Evolutionary conservation across 2,888 invertebrate species (phyloP).

Genomic region (Yponomeuta cagnagella): DNA sequence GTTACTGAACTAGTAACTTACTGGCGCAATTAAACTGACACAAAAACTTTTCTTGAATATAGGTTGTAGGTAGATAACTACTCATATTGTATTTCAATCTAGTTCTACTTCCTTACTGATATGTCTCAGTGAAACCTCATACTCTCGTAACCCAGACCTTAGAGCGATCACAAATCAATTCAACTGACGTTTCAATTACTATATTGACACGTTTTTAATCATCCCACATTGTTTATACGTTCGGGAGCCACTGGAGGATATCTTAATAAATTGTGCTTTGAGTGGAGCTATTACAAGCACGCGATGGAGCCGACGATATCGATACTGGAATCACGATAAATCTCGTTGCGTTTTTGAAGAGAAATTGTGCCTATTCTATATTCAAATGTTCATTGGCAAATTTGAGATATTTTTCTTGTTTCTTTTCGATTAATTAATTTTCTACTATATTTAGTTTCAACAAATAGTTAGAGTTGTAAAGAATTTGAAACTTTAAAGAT

Average conservation of each 20-base stretch:
- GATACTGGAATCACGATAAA: background rate
- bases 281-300: background rate
- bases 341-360: background rate
- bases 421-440: too few species aligned
- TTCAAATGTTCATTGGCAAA: too few species aligned
- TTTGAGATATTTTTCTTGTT: too few species aligned
- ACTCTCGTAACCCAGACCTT: conserved; percentile 38
- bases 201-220: conserved; percentile 71
- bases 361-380: background rate
- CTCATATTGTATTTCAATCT: too few species aligned
- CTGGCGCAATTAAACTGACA: too few species aligned
- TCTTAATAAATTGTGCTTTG: conserved; percentile 47
- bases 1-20: too few species aligned
- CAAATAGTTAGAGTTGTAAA: too few species aligned
- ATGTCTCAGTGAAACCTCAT: conserved; percentile 33
- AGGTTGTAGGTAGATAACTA: too few species aligned
- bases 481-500: too few species aligned
- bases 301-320: background rate
- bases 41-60: too few species aligned
- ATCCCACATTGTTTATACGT: conserved; percentile 59
- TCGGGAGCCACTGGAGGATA: conserved; percentile 57
- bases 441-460: too few species aligned
- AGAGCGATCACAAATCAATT: conserved; percentile 62
- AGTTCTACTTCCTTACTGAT: background rate
- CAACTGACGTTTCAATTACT: conserved; percentile 69